These are phyloP conservation scores for Genyomyrus donnyi DNA, from an alignment of 2,113 vertebrate genomes.

Conservation along the genomic window DNA sequence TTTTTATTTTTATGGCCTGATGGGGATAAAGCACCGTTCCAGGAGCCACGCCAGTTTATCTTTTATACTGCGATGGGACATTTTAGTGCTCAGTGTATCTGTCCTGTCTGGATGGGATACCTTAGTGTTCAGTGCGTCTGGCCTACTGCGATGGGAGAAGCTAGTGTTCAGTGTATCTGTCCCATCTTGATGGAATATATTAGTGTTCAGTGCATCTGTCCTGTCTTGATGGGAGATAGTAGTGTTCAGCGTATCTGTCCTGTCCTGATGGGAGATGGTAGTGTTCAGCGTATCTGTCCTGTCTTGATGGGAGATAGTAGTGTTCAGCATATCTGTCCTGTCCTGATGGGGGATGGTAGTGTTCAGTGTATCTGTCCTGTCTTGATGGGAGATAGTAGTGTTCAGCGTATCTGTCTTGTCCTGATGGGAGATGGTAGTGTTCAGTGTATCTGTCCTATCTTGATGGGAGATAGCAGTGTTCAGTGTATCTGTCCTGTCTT, in stretches of 20 bases:
- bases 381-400: neutral
- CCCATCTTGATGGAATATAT: neutral
- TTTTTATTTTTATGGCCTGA: slow-evolving; percentile 22
- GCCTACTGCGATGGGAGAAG: neutral
- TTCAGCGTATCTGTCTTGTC: neutral
- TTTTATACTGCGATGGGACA: neutral
- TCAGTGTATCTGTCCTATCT: neutral
- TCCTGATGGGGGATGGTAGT: too few species aligned
- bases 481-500: neutral
- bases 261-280: neutral
- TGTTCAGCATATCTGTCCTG: too few species aligned
- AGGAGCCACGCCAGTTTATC: neutral
- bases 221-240: neutral
- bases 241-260: neutral
- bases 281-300: neutral
- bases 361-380: neutral
- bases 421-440: neutral
- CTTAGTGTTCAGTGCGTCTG: neutral
- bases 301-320: neutral
- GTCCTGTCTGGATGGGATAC: neutral
- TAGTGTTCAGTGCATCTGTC: neutral
- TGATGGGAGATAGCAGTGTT: neutral
- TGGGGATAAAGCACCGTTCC: neutral
- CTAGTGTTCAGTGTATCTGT: neutral
- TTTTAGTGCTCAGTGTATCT: neutral